A percentile compares a stretch with the other conserved stretches of the same genome.
phyloP scores from a whole-genome alignment of 2,888 invertebrate species.

The Pollenia griseotomentosa region DNA sequence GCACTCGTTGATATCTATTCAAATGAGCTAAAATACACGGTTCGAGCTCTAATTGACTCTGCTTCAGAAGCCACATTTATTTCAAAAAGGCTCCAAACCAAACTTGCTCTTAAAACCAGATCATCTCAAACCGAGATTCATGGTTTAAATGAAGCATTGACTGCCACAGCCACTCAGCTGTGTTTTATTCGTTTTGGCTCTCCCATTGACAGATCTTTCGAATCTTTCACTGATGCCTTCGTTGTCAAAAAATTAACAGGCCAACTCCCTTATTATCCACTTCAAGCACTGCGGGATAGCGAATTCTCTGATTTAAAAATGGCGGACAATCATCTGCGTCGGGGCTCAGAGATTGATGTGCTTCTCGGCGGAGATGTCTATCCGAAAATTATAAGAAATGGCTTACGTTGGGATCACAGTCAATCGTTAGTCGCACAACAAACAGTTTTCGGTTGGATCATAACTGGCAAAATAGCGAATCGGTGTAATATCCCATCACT shows the following conservation, averaged over 20 bases:
- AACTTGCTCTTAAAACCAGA: not conserved
- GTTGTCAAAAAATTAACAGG: not conserved
- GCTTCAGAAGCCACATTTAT: slow-evolving; percentile 21
- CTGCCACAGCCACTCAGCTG: not conserved
- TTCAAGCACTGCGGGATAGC: not conserved
- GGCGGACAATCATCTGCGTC: not conserved
- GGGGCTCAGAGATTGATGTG: not conserved
- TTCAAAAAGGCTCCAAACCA: not conserved
- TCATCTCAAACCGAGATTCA: not conserved
- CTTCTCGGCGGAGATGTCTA: slow-evolving; percentile 23
- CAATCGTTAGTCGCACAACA: slow-evolving; percentile 13
- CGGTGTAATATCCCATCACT: not conserved
- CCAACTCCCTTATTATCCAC: not conserved
- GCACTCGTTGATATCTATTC: slow-evolving; percentile 24
- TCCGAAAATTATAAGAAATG: slow-evolving; percentile 11
- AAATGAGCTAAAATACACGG: not conserved
- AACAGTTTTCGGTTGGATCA: slow-evolving; percentile 27
- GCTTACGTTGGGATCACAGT: not conserved
- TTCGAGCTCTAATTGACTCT: slow-evolving; percentile 5
- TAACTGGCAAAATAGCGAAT: not conserved
- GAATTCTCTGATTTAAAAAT: not conserved
- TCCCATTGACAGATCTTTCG: slow-evolving; percentile 1
- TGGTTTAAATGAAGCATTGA: not conserved
- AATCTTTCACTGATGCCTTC: not conserved
- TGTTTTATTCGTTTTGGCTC: not conserved